Percentiles rank a stretch among this genome's conserved stretches.
These are phyloP conservation scores for Psittacula derbiana DNA, from an alignment of 2,797 vertebrate species.

Conservation along the genomic window DNA sequence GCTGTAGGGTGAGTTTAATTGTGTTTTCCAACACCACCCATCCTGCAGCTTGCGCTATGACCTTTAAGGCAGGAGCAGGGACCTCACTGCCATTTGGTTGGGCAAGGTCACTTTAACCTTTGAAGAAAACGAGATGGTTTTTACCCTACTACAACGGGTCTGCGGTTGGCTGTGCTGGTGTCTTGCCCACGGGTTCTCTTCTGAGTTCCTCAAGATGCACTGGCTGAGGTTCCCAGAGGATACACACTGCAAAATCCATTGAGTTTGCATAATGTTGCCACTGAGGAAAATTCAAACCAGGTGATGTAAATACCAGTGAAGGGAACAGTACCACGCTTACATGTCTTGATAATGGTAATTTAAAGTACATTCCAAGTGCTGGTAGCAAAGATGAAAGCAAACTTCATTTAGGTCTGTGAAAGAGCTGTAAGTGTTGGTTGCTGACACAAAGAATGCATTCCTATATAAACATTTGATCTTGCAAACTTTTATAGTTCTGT, in stretches of 20 bases:
- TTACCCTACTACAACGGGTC: not conserved
- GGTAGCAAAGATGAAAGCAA: not conserved
- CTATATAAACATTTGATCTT: slow-evolving; percentile 23
- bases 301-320: not conserved
- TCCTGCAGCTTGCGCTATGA: not conserved
- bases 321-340: rapidly evolving
- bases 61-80: not conserved
- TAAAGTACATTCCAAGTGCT: not conserved
- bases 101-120: not conserved
- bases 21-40: not conserved
- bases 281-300: not conserved
- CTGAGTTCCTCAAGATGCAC: not conserved
- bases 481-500: not conserved
- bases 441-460: not conserved
- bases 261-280: not conserved
- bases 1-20: not conserved
- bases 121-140: not conserved
- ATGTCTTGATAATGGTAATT: not conserved
- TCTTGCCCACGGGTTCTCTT: not conserved
- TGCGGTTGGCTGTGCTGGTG: not conserved
- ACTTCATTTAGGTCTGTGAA: not conserved
- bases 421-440: not conserved
- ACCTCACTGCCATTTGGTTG: not conserved
- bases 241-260: not conserved
- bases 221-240: not conserved